These are phyloP conservation scores for Netelia melanura DNA, from an alignment of 2,888 invertebrate species.

Conservation along the genomic window DNA sequence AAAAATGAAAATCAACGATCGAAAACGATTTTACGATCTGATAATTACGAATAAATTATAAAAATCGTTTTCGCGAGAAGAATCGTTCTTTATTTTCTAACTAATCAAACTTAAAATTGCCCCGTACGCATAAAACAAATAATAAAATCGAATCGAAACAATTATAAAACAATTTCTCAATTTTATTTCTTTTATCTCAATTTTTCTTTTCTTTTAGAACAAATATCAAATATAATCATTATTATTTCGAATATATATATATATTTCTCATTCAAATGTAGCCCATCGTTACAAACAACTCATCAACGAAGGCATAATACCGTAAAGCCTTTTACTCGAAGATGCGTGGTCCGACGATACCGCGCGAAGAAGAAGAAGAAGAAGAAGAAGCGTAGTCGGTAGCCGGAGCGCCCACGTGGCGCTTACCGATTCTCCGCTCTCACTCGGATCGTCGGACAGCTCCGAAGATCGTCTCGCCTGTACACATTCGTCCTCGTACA, in stretches of 20 bases:
- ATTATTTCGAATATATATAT: background rate
- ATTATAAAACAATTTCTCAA: no score
- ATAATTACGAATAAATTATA: background rate
- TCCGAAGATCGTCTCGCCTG: background rate
- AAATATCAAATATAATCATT: no score
- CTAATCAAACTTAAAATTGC: no score
- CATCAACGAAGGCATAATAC: background rate
- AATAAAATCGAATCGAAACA: no score
- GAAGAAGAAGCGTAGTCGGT: constrained; percentile 27
- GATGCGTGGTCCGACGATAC: background rate
- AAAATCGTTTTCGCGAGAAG: no score
- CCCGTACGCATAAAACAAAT: no score
- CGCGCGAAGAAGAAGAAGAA: background rate
- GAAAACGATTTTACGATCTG: background rate
- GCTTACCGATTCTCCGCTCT: constrained; percentile 56
- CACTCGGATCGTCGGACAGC: constrained; percentile 24
- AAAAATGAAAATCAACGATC: background rate
- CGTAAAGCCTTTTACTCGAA: constrained; percentile 10
- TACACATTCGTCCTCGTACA: no score
- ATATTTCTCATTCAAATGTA: constrained; percentile 9
- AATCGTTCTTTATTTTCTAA: no score
- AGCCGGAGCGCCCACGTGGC: constrained; percentile 74
- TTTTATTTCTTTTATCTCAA: no score
- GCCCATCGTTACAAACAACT: constrained; percentile 4
- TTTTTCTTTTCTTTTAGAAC: no score